These are phyloP conservation scores for Agrochola circellaris DNA, from an alignment of 2,888 invertebrate genomes.

Conservation along the genomic window DNA sequence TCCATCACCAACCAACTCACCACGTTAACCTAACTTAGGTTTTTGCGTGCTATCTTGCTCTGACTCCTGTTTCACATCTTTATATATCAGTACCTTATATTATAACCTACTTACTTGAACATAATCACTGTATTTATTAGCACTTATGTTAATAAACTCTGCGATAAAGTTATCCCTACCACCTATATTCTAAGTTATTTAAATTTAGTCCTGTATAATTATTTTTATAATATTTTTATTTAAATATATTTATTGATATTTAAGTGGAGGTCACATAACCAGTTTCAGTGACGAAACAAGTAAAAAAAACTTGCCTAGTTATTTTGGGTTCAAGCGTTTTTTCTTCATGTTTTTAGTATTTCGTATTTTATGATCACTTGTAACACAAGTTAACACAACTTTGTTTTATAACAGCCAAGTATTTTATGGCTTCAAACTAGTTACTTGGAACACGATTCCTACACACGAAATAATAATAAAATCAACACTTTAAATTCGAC, in stretches of 20 bases:
- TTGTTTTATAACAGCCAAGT: not conserved
- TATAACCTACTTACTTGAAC: not conserved
- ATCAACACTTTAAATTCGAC: not conserved
- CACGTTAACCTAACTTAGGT: not conserved
- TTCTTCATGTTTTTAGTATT: constrained; percentile 1
- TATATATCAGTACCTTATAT: not conserved
- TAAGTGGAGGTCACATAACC: constrained; percentile 21
- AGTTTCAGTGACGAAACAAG: constrained; percentile 11
- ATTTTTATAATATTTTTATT: not conserved
- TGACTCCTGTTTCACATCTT: not conserved
- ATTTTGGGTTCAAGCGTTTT: not conserved
- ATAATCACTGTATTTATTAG: not conserved
- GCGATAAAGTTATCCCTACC: not conserved
- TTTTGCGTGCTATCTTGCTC: constrained; percentile 17
- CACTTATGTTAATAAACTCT: not conserved
- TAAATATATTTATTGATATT: constrained; percentile 15
- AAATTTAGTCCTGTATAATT: not conserved
- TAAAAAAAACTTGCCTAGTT: not conserved
- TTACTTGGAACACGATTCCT: not conserved
- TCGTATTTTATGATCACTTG: not conserved
- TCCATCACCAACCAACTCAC: constrained; percentile 36
- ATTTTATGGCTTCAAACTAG: not conserved
- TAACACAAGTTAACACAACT: not conserved
- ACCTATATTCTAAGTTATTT: not conserved
- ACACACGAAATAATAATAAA: constrained; percentile 15